These are phyloP conservation scores for Intoshia linei DNA, from an alignment of 1,140 invertebrate species.

Conservation along the genomic window DNA sequence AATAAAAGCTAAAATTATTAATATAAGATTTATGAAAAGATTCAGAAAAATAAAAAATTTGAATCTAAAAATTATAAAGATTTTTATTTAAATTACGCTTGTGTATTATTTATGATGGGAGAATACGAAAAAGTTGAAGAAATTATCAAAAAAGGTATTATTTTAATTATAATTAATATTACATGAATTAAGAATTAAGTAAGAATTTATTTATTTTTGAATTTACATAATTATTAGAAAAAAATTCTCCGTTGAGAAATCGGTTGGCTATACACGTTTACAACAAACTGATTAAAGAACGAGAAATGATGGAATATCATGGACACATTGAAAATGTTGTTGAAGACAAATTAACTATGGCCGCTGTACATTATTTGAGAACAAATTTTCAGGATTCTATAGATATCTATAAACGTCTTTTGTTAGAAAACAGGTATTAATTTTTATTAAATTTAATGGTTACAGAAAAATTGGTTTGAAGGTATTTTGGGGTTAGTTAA, in stretches of 20 bases:
- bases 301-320: constrained; percentile 42
- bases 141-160: neutral
- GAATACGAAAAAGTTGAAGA: too few relatives aligned
- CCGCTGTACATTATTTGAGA: constrained; percentile 70
- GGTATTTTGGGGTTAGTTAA: too few relatives aligned
- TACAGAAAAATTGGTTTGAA: too few relatives aligned
- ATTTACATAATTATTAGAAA: constrained; percentile 17
- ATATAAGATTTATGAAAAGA: neutral
- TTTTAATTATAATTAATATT: neutral
- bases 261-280: constrained; percentile 60
- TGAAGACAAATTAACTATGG: constrained; percentile 71
- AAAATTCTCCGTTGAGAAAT: constrained; percentile 27
- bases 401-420: constrained; percentile 75
- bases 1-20: too few relatives aligned
- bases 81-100: too few relatives aligned
- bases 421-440: constrained; percentile 57
- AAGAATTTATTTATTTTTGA: constrained; percentile 9
- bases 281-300: constrained; percentile 60
- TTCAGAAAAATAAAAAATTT: too few relatives aligned
- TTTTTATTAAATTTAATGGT: neutral
- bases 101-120: too few relatives aligned
- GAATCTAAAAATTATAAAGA: too few relatives aligned
- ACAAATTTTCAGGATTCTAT: constrained; percentile 91
- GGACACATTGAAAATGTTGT: constrained; percentile 47
- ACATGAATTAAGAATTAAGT: constrained; percentile 2